Percentiles rank a stretch among this genome's conserved stretches.
phyloP scores from a whole-genome alignment of 2,888 invertebrate species.

The Tetanocera ferruginea region DNA sequence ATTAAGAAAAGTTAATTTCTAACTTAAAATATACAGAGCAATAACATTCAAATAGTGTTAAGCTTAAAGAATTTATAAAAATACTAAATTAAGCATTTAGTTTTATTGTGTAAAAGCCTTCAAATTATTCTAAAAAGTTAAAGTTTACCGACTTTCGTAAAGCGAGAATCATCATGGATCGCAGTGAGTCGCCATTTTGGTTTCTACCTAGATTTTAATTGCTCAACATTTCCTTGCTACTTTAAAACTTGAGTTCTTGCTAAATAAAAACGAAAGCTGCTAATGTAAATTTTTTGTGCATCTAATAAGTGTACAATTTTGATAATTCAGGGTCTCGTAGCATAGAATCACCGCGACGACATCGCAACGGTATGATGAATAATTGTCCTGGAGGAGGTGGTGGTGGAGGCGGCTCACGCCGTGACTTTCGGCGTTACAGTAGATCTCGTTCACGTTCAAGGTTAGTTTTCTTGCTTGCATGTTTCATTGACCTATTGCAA shows the following conservation, averaged over 20 bases:
- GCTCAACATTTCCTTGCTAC: neutral
- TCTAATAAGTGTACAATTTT: constrained; percentile 18
- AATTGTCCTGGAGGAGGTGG: constrained; percentile 45
- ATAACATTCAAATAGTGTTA: no score
- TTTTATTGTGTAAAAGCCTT: no score
- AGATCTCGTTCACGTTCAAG: constrained; percentile 68
- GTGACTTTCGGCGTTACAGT: constrained; percentile 64
- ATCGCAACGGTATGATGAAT: constrained; percentile 56
- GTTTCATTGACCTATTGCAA: neutral
- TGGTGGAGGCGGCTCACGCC: constrained; percentile 47
- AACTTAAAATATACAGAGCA: no score
- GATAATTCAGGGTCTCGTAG: constrained; percentile 53
- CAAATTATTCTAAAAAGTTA: no score
- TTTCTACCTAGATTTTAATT: neutral
- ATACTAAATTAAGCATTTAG: no score
- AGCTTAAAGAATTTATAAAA: no score
- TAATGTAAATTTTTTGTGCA: neutral
- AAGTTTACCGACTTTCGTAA: no score
- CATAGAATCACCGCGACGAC: constrained; percentile 55
- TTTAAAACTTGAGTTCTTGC: neutral
- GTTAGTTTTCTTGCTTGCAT: constrained; percentile 49
- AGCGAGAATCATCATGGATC: constrained; percentile 33
- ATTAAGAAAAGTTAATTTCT: neutral
- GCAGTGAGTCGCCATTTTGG: constrained; percentile 38
- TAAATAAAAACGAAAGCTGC: neutral